Conservation (phyloP, 2,888 invertebrate genomes). For the Tachina lurida region DNA sequence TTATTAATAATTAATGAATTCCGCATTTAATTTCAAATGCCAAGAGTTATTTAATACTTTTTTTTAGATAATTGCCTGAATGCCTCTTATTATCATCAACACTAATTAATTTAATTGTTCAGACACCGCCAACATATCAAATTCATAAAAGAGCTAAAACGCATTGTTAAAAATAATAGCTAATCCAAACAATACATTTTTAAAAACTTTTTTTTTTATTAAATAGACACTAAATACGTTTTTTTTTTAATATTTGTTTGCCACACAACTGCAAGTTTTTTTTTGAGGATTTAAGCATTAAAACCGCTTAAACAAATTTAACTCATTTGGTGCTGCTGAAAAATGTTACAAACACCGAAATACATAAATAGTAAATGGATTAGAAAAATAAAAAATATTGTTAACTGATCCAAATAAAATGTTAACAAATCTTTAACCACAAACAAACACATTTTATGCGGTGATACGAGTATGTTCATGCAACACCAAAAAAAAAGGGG, state of each 20-base stretch:
- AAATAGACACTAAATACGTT: background rate
- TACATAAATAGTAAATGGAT: conserved; percentile 20
- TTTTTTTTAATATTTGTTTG: conserved; percentile 5
- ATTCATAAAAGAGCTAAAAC: conserved; percentile 10
- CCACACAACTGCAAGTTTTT: background rate
- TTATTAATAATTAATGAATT: background rate
- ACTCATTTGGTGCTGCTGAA: conserved; percentile 11
- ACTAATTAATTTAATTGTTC: conserved; percentile 39
- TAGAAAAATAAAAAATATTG: conserved; percentile 29
- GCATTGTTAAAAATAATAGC: background rate
- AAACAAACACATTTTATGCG: conserved; percentile 3
- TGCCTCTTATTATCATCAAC: conserved; percentile 8
- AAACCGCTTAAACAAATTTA: conserved; percentile 25
- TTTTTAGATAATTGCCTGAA: background rate
- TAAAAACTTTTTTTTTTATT: background rate
- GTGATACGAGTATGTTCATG: background rate
- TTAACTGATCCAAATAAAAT: conserved; percentile 62
- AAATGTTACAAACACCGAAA: conserved; percentile 24
- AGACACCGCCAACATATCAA: background rate
- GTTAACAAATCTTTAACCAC: conserved; percentile 59
- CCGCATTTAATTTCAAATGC: conserved; percentile 16
- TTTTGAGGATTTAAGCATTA: background rate
- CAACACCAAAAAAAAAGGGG: conserved; percentile 8
- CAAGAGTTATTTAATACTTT: conserved; percentile 11
- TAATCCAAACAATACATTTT: conserved; percentile 7